Percentiles rank a stretch among this genome's conserved stretches.
phyloP scores from a whole-genome alignment of 2,113 vertebrate genomes.

The Morone chrysops region DNA sequence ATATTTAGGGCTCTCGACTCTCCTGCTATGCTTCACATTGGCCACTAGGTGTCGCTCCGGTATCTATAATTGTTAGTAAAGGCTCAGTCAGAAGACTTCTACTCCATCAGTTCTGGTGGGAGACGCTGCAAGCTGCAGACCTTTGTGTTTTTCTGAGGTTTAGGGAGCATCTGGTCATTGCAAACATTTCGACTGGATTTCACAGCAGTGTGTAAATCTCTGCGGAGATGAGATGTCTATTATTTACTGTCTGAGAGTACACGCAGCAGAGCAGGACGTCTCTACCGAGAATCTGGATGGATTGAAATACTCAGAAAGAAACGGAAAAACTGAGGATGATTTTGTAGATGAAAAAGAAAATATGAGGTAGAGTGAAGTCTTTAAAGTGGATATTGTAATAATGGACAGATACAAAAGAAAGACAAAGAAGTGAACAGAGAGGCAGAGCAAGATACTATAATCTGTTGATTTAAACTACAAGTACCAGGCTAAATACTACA shows the following conservation, averaged over 20 bases:
- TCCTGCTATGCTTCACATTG: conserved; percentile 79
- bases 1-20: conserved; percentile 7
- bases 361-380: not conserved
- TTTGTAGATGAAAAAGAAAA: not conserved
- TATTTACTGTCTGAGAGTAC: not conserved
- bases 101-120: conserved; percentile 76
- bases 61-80: conserved; percentile 66
- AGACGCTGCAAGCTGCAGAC: conserved; percentile 74
- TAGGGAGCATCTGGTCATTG: not conserved
- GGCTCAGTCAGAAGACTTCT: conserved; percentile 32
- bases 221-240: not conserved
- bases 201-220: not conserved
- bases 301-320: not conserved
- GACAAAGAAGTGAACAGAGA: not conserved
- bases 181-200: not conserved
- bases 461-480: not conserved
- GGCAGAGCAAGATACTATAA: not conserved
- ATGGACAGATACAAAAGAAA: not conserved
- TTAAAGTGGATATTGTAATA: not conserved
- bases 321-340: not conserved
- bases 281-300: conserved; percentile 36
- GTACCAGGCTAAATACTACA: conserved; percentile 25
- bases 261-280: conserved; percentile 35
- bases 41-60: conserved; percentile 81
- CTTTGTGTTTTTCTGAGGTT: not conserved